phyloP scores from a whole-genome alignment of 2,888 invertebrate species.

The Stomorhina lunata region DNA sequence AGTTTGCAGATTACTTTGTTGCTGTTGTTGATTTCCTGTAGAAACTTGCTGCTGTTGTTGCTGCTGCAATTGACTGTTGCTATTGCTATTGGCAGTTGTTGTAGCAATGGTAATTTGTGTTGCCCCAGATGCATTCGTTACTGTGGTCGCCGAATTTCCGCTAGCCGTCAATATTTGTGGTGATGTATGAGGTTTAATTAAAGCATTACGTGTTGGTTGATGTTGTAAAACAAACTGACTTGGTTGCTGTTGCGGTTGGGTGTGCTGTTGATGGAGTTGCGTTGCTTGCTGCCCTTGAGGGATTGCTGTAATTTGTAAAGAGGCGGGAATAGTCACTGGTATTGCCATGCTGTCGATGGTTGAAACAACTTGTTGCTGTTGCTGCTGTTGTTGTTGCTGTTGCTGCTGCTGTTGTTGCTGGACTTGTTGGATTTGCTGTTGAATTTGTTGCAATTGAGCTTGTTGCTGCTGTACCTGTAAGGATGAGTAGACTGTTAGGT shows the following conservation, averaged over 20 bases:
- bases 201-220: conserved; percentile 57
- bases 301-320: conserved; percentile 68
- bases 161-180: conserved; percentile 21
- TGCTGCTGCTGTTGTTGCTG: conserved; percentile 69
- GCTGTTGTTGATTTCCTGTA: conserved; percentile 69
- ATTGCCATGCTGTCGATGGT: conserved; percentile 73
- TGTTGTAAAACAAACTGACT: conserved; percentile 58
- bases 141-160: conserved; percentile 57
- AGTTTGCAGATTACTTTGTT: conserved; percentile 38
- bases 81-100: conserved; percentile 62
- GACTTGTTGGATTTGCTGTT: conserved; percentile 67
- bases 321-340: conserved; percentile 65
- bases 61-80: conserved; percentile 66
- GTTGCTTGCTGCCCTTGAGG: conserved; percentile 52
- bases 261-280: conserved; percentile 25
- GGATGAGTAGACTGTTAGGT: conserved; percentile 67
- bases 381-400: conserved; percentile 73
- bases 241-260: conserved; percentile 71
- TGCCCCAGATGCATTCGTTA: conserved; percentile 51
- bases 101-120: conserved; percentile 68
- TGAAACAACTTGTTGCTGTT: conserved; percentile 68
- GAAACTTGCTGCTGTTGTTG: conserved; percentile 62
- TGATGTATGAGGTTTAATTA: conserved; percentile 64
- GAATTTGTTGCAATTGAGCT: conserved; percentile 67
- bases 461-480: conserved; percentile 69